Evolutionary conservation across 2,113 vertebrate species (phyloP).

Genomic region (Oryzias javanicus): DNA sequence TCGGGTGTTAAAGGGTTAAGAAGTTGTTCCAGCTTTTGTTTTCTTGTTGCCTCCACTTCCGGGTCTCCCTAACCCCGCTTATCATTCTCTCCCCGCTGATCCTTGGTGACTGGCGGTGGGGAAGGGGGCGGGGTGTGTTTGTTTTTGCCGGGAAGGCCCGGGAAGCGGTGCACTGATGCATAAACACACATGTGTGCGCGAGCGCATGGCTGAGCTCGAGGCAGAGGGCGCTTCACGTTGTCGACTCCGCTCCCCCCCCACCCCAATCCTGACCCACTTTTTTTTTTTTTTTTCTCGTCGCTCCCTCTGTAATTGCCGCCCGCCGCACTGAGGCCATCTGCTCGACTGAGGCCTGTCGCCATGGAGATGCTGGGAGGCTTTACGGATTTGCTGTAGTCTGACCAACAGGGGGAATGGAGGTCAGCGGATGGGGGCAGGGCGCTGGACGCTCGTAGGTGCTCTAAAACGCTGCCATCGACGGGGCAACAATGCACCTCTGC

Average conservation of each 20-base stretch:
- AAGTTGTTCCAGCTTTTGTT: conserved; percentile 25
- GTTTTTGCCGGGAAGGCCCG: conserved; percentile 53
- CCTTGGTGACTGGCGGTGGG: conserved; percentile 24
- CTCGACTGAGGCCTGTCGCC: conserved; percentile 75
- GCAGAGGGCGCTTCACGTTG: conserved; percentile 49
- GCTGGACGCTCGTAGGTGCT: conserved; percentile 42
- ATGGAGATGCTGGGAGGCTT: conserved; percentile 81
- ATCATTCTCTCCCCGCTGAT: conserved; percentile 33
- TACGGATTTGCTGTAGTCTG: conserved; percentile 75
- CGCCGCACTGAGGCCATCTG: conserved; percentile 81
- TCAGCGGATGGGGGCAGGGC: conserved; percentile 68
- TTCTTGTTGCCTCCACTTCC: conserved; percentile 7
- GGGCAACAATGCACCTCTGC: conserved; percentile 26
- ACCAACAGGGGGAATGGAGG: conserved; percentile 71
- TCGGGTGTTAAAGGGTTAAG: background rate
- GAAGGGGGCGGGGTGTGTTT: conserved; percentile 38
- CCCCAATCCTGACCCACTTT: conserved; percentile 69
- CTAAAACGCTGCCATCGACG: conserved; percentile 30
- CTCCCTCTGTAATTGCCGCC: conserved; percentile 79
- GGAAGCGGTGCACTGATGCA: conserved; percentile 39
- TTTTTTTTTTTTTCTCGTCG: conserved; percentile 37
- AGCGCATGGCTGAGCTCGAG: conserved; percentile 31
- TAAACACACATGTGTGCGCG: conserved; percentile 29
- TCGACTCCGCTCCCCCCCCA: conserved; percentile 50
- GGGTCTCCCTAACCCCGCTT: background rate